Conservation (phyloP, 2,888 invertebrate species). For the Pyrocoelia pectoralis region DNA sequence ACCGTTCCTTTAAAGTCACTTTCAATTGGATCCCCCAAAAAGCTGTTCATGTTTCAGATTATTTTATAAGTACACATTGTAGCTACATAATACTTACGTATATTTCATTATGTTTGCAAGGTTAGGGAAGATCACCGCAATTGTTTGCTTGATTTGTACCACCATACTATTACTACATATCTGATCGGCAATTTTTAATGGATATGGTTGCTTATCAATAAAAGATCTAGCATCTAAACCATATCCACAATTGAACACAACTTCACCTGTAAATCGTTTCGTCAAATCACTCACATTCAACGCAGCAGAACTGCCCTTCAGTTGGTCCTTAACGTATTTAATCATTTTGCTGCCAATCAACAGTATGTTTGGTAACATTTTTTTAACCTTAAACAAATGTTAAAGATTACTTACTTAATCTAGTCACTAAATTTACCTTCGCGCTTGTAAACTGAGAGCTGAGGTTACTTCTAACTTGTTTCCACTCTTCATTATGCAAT, state of each 20-base stretch:
- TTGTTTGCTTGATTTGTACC: conserved; percentile 28
- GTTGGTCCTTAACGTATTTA: conserved; percentile 53
- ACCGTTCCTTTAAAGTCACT: conserved; percentile 53
- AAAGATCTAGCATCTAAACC: conserved; percentile 58
- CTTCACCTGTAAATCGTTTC: conserved; percentile 57
- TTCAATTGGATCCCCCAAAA: conserved; percentile 36
- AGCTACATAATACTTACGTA: conserved; percentile 19
- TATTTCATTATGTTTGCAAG: conserved; percentile 39
- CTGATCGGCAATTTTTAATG: conserved; percentile 40
- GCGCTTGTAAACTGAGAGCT: conserved; percentile 62
- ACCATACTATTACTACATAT: neutral
- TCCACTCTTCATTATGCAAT: conserved; percentile 61
- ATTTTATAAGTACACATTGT: neutral
- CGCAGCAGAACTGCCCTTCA: conserved; percentile 47
- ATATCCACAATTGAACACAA: conserved; percentile 58
- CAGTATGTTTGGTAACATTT: conserved; percentile 61
- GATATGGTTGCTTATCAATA: conserved; percentile 50
- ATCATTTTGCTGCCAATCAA: conserved; percentile 58
- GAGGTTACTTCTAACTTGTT: conserved; percentile 59
- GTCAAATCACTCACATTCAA: conserved; percentile 58
- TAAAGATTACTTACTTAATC: neutral
- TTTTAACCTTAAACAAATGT: conserved; percentile 55
- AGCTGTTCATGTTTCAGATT: conserved; percentile 2
- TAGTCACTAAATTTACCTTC: conserved; percentile 49
- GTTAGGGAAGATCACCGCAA: conserved; percentile 39